Evolutionary conservation across 1,140 invertebrate species (phyloP).

Genomic region (Vollenhovia emeryi): DNA sequence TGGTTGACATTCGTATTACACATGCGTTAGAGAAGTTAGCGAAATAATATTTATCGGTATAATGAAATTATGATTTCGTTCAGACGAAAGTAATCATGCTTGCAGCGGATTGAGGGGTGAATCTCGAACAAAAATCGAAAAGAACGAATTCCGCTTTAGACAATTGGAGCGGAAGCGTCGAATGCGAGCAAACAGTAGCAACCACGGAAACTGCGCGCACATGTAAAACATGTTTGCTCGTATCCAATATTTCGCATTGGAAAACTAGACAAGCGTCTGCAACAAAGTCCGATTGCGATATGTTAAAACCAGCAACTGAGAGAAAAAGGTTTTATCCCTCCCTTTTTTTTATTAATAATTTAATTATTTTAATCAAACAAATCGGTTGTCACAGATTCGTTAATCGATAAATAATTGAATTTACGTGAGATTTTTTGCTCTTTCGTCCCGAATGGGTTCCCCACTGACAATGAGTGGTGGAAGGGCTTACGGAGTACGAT

Average conservation of each 20-base stretch:
- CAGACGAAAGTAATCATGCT: constrained; percentile 7
- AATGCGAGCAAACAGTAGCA: constrained; percentile 49
- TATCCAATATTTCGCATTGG: constrained; percentile 56
- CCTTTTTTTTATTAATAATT: constrained; percentile 32
- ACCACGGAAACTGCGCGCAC: constrained; percentile 36
- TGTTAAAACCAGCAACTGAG: constrained; percentile 30
- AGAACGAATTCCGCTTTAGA: constrained; percentile 47
- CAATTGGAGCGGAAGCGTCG: constrained; percentile 51
- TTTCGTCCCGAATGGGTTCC: background rate
- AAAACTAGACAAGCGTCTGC: constrained; percentile 54
- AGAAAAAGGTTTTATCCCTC: background rate
- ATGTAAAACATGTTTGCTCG: constrained; percentile 53
- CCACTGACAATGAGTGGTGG: background rate
- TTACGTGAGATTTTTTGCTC: background rate
- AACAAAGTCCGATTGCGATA: constrained; percentile 43
- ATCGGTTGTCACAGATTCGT: background rate
- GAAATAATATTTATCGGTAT: background rate
- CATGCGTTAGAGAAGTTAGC: background rate
- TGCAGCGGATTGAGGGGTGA: constrained; percentile 4
- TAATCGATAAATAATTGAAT: constrained; percentile 18
- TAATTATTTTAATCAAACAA: constrained; percentile 29
- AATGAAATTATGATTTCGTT: background rate
- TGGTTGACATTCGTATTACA: background rate
- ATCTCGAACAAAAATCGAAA: constrained; percentile 38
- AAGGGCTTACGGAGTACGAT: background rate